These are phyloP conservation scores for Sanderia malayensis DNA, from an alignment of 30 jellyfish, hydroid and myxozoan species.

Conservation along the genomic window DNA sequence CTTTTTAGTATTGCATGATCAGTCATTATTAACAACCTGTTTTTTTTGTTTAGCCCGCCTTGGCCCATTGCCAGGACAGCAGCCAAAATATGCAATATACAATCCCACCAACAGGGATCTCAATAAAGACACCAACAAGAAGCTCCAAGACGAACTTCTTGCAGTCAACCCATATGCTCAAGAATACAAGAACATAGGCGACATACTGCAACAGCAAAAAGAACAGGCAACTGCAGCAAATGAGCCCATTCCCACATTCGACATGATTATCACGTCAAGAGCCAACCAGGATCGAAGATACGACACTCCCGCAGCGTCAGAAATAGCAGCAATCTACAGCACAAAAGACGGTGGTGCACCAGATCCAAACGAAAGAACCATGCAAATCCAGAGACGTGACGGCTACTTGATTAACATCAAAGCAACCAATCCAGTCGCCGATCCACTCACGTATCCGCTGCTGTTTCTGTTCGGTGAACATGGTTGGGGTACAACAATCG, in stretches of 20 bases:
- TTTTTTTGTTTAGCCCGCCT: too few relatives aligned
- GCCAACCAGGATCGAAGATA: background rate
- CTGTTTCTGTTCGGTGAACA: background rate
- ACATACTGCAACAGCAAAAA: background rate
- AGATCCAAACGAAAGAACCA: background rate
- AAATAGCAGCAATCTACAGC: background rate
- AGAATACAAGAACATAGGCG: background rate
- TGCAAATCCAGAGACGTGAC: background rate
- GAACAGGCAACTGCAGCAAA: too few relatives aligned
- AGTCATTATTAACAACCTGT: too few relatives aligned
- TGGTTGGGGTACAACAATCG: too few relatives aligned
- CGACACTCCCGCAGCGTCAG: background rate
- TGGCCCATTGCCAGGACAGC: too few relatives aligned
- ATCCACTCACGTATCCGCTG: background rate
- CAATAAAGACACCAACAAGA: too few relatives aligned
- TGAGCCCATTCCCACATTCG: too few relatives aligned
- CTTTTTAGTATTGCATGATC: too few relatives aligned
- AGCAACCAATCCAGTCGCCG: background rate
- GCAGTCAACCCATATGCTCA: background rate
- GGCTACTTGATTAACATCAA: background rate
- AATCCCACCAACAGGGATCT: too few relatives aligned
- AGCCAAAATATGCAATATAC: too few relatives aligned
- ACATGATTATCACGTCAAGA: background rate
- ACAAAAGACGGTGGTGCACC: background rate
- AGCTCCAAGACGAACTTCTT: background rate